These are phyloP conservation scores for Nymphalis io DNA, from an alignment of 1,140 invertebrate genomes.

Conservation along the genomic window DNA sequence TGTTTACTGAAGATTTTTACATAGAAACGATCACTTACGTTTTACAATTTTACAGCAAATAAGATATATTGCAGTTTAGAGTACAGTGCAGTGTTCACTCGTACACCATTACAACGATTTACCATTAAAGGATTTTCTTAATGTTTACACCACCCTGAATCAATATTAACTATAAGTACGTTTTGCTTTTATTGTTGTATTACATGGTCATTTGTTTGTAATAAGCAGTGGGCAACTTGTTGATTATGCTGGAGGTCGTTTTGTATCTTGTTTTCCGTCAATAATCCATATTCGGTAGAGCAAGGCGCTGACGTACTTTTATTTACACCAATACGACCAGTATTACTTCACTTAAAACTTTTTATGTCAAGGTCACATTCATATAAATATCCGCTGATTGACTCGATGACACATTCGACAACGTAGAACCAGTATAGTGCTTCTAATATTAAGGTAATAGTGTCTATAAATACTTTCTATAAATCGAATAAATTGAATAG, in stretches of 20 bases:
- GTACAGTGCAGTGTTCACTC: no score
- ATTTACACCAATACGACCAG: constrained; percentile 19
- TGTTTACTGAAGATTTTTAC: no score
- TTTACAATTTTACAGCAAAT: no score
- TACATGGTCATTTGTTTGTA: constrained; percentile 7
- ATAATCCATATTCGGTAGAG: constrained; percentile 32
- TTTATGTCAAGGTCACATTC: constrained; percentile 45
- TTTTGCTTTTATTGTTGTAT: not conserved
- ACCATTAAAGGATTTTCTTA: no score
- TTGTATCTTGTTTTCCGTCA: constrained; percentile 17
- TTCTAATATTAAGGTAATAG: constrained; percentile 4
- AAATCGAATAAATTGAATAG: constrained; percentile 20
- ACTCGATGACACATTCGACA: constrained; percentile 1
- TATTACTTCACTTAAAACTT: constrained; percentile 27
- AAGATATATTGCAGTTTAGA: no score
- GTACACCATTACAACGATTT: no score
- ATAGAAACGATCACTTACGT: no score
- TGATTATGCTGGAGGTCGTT: constrained; percentile 28
- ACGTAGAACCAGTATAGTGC: constrained; percentile 1
- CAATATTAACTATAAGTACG: not conserved
- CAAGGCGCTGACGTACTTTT: constrained; percentile 34
- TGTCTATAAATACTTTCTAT: constrained; percentile 12
- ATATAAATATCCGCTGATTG: constrained; percentile 27
- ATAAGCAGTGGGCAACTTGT: constrained; percentile 23
- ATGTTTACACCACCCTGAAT: not conserved